Conservation (phyloP, 2,797 vertebrate species). For the Babyrousa celebensis region DNA sequence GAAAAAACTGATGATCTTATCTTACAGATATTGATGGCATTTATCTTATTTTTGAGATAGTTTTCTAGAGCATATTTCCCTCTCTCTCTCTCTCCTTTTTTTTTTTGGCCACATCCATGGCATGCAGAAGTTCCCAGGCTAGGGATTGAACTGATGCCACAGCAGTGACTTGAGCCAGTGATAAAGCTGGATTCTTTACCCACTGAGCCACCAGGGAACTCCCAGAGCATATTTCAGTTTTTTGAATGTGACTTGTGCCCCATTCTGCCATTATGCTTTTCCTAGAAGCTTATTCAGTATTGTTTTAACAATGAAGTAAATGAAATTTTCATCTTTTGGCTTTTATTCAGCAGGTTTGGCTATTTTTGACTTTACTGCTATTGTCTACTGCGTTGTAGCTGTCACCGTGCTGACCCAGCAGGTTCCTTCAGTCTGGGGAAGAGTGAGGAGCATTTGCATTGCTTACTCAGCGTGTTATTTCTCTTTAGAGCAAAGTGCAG, state of each 20-base stretch:
- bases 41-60: neutral
- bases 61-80: neutral
- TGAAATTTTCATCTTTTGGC: neutral
- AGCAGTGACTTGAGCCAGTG: no score
- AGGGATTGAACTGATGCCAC: no score
- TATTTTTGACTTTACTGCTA: neutral
- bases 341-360: neutral
- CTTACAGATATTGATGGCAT: neutral
- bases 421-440: slow-evolving; percentile 19
- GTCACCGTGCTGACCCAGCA: slow-evolving; percentile 62
- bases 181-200: no score
- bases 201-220: no score
- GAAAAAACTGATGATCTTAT: neutral
- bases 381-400: neutral
- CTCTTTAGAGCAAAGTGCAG: slow-evolving; percentile 74
- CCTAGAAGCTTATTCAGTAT: neutral
- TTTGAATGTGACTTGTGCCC: neutral
- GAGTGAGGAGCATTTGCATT: neutral
- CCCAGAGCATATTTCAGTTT: neutral
- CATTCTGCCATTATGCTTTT: neutral
- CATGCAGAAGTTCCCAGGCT: no score
- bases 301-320: neutral
- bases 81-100: no score
- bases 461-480: slow-evolving; percentile 76
- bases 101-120: no score